Base-by-base conservation (phyloP, 2,797 vertebrate genomes). In the Sebastes hubbsi region DNA sequence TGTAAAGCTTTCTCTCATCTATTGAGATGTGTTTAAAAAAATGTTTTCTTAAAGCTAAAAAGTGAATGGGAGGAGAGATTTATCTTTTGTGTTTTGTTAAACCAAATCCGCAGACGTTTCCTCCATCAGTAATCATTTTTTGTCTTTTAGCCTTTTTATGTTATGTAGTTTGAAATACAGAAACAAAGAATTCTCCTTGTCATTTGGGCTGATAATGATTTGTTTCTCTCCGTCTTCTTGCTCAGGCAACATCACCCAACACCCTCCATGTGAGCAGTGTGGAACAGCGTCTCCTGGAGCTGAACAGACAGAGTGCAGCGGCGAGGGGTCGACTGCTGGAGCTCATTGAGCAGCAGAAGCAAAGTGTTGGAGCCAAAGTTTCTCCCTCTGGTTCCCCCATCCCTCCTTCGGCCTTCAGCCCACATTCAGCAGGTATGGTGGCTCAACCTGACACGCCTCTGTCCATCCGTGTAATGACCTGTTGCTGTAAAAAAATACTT, bases 271-370 rank as follows among this genome's bases (percentile, higher is more conserved):
- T 88, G 78, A 88, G 76, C 62, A 94, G 89, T 20, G 93, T 98
- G 88, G 96, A 98, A 86, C 96, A 97, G 74, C 95, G 96, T 87
- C 97, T 97, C 84, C 95, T 97, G 18, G 97, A 98, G 88, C 86
- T 99, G 76, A 98, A 97, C 89, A 95, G 94, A 29, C 97, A 98
- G 91, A 98, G 97, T 64, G 91, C 95, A 63, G 97, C 96, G 72
- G 98, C 98, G 1, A 95, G 96, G 52, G 91, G 90, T 75, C 97
- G 96, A 79, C 95, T 99, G 4, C 78, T 99, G 77, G 94, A 96
- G 78, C 94, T 99, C 24, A 98, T 98, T 36, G 97, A 98, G 55
- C 96, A 98, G 82, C 97, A 99, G 92, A 97, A 96, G 63, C 94
- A 84, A 64, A 92, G 81, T 38, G 78, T 92, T 32, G 89, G 85